Evolutionary conservation across 2,888 invertebrate species (phyloP).

Genomic region (Daptonema setosum): DNA sequence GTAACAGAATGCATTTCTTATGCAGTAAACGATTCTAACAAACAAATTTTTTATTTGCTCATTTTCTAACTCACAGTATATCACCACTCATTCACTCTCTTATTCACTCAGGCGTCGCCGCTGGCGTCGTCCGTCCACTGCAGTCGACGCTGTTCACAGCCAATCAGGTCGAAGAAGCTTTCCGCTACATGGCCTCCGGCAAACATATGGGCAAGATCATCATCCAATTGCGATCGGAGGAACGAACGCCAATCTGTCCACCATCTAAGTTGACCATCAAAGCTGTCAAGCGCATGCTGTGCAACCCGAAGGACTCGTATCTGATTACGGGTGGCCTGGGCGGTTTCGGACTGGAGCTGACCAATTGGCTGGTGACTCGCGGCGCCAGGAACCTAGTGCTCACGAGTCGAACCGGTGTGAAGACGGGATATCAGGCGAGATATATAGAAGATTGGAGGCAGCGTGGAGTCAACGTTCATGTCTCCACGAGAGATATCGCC

Average conservation of each 20-base stretch:
- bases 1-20: too few species aligned
- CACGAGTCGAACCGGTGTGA: neutral
- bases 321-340: slow-evolving; percentile 51
- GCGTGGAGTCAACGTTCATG: neutral
- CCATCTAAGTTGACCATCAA: neutral
- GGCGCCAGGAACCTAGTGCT: slow-evolving; percentile 44
- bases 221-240: slow-evolving; percentile 61
- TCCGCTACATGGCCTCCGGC: slow-evolving; percentile 66
- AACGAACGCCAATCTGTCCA: slow-evolving; percentile 23
- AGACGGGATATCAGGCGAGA: neutral
- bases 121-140: slow-evolving; percentile 66
- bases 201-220: slow-evolving; percentile 88
- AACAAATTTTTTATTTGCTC: too few species aligned
- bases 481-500: slow-evolving; percentile 4
- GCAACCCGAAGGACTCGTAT: slow-evolving; percentile 6
- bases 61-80: too few species aligned
- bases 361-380: slow-evolving; percentile 58
- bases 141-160: slow-evolving; percentile 43
- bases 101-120: slow-evolving; percentile 63
- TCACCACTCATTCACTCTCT: too few species aligned
- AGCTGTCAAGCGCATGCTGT: slow-evolving; percentile 3
- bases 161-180: slow-evolving; percentile 36
- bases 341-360: slow-evolving; percentile 76
- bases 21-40: too few species aligned
- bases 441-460: neutral